Evolutionary conservation across 2,113 vertebrate species (phyloP).

Genomic region (Cygnus atratus): DNA sequence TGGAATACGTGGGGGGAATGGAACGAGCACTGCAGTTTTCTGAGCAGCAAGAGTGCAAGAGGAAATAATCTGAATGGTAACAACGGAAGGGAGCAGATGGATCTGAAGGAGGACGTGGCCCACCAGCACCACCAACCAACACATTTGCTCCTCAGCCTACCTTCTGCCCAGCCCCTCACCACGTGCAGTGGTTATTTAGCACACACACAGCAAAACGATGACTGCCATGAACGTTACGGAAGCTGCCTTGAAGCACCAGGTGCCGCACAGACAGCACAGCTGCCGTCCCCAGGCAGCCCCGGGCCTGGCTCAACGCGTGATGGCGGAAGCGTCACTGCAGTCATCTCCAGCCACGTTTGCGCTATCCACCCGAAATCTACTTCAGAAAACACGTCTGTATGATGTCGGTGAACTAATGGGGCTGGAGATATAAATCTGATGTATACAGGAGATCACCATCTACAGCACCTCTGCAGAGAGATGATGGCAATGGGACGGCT

Average conservation of each 20-base stretch:
- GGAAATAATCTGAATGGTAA: neutral
- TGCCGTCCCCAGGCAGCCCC: neutral
- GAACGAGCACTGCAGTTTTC: neutral
- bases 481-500: fast-evolving
- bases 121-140: neutral
- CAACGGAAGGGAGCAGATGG: neutral
- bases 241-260: neutral
- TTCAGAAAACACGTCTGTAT: neutral
- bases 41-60: neutral
- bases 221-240: neutral
- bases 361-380: neutral
- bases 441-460: neutral
- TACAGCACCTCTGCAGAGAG: neutral
- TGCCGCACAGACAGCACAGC: fast-evolving
- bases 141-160: neutral
- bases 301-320: neutral
- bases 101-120: neutral
- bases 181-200: neutral
- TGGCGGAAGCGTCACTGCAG: neutral
- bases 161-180: neutral
- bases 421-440: neutral
- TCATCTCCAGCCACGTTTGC: neutral
- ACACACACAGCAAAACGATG: neutral
- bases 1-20: neutral
- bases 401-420: neutral